Conservation (phyloP, 23 tunicate genomes). For the Phallusia fumigata region DNA sequence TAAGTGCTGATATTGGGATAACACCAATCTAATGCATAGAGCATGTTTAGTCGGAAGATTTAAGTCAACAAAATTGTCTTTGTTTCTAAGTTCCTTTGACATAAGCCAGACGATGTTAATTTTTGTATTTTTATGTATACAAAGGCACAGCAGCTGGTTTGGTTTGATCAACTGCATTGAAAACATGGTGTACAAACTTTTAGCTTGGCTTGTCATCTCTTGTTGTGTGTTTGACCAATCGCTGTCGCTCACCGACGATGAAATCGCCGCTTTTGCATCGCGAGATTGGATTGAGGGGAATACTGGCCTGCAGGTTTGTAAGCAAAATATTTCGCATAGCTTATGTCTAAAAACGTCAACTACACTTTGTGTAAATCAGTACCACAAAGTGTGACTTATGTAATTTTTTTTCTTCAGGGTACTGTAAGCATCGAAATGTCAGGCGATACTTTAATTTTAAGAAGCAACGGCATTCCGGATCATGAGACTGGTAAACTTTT, state of each 20-base stretch:
- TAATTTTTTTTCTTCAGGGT: not conserved
- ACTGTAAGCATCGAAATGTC: not conserved
- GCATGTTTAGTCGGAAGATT: too few species aligned
- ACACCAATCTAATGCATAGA: too few species aligned
- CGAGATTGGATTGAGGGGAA: slow-evolving; percentile 23
- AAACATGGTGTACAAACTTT: too few species aligned
- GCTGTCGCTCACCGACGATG: slow-evolving; percentile 23
- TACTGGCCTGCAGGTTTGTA: slow-evolving; percentile 20
- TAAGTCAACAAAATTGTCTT: too few species aligned
- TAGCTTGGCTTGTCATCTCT: too few species aligned
- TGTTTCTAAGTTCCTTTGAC: too few species aligned
- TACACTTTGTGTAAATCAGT: not conserved
- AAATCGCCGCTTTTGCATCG: slow-evolving; percentile 21
- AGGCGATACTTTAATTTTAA: not conserved
- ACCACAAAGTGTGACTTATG: not conserved
- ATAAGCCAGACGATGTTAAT: too few species aligned
- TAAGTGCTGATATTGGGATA: too few species aligned
- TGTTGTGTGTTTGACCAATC: too few species aligned
- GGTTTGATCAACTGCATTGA: too few species aligned
- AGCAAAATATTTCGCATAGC: not conserved
- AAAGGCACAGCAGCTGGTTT: too few species aligned
- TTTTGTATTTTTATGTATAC: too few species aligned
- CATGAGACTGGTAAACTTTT: slow-evolving; percentile 61
- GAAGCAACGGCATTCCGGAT: slow-evolving; percentile 62
- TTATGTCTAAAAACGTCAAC: not conserved